phyloP scores from a whole-genome alignment of 2,113 vertebrate species.

The Riparia riparia region DNA sequence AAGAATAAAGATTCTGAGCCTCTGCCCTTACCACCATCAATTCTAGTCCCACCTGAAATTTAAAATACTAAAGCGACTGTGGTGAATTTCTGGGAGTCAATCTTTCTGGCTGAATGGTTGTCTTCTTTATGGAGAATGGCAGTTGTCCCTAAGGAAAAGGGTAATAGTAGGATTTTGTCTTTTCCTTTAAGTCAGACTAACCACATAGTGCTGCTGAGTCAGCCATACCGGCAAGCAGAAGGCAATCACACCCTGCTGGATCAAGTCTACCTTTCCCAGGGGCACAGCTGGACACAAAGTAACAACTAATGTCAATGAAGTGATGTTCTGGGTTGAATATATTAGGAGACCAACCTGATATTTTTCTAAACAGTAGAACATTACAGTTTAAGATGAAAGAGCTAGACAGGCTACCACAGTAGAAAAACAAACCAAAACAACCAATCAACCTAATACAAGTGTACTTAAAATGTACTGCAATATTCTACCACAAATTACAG shows the following conservation, averaged over 20 bases:
- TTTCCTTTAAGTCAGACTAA: slow-evolving; percentile 15
- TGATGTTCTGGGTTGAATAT: not conserved
- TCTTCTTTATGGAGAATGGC: slow-evolving; percentile 50
- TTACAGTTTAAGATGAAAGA: not conserved
- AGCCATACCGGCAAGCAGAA: not conserved
- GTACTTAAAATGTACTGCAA: not conserved
- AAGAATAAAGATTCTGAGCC: slow-evolving; percentile 43
- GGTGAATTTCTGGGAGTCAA: slow-evolving; percentile 46
- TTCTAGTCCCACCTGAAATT: slow-evolving; percentile 64
- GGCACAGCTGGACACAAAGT: not conserved
- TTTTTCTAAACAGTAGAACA: not conserved
- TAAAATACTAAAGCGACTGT: slow-evolving; percentile 50
- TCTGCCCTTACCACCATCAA: slow-evolving; percentile 56
- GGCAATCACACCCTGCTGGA: not conserved
- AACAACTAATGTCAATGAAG: not conserved
- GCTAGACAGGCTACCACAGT: not conserved
- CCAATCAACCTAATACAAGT: not conserved
- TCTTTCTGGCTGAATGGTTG: slow-evolving; percentile 51
- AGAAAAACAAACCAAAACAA: not conserved
- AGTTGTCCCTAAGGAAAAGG: slow-evolving; percentile 30
- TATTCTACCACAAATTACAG: not conserved
- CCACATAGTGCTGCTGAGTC: slow-evolving; percentile 38
- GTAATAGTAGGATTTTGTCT: slow-evolving; percentile 43
- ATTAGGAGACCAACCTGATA: not conserved
- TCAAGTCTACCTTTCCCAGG: not conserved